These are phyloP conservation scores for Drosophila paracracens DNA, from an alignment of 2,888 invertebrate genomes.

Conservation along the genomic window DNA sequence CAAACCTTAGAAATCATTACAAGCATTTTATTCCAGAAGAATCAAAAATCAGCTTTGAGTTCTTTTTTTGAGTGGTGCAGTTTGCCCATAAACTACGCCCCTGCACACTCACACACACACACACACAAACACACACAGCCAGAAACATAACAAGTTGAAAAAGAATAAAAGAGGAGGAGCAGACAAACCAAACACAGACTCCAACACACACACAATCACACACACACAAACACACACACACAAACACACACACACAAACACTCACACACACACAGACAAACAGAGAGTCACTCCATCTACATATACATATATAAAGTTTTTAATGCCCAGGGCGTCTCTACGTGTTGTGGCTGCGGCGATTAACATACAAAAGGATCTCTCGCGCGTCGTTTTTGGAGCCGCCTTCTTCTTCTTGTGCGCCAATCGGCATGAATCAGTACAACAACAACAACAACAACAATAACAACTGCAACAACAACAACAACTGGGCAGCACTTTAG, in stretches of 20 bases:
- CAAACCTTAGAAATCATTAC: not conserved
- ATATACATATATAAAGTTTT: not conserved
- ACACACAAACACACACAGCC: conserved; percentile 2
- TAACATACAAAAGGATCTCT: conserved; percentile 83
- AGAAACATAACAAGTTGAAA: conserved; percentile 58
- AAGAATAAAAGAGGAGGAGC: conserved; percentile 63
- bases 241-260: not conserved
- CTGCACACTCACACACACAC: conserved; percentile 18
- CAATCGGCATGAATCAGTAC: conserved; percentile 76
- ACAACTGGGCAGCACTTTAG: conserved; percentile 25
- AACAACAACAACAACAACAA: not conserved
- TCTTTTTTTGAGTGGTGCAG: not conserved
- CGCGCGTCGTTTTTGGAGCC: conserved; percentile 69
- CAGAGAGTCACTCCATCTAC: not conserved
- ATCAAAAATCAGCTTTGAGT: not conserved
- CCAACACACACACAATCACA: conserved; percentile 24
- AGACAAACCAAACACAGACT: conserved; percentile 25
- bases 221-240: not conserved
- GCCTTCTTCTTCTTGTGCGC: conserved; percentile 67
- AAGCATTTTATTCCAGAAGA: not conserved
- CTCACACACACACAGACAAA: not conserved
- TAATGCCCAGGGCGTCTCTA: conserved; percentile 47
- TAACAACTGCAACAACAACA: not conserved
- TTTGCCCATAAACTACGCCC: conserved; percentile 1
- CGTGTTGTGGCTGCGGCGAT: conserved; percentile 67